Conservation (phyloP, 2,888 invertebrate species). For the Heteromurus nitidus region DNA sequence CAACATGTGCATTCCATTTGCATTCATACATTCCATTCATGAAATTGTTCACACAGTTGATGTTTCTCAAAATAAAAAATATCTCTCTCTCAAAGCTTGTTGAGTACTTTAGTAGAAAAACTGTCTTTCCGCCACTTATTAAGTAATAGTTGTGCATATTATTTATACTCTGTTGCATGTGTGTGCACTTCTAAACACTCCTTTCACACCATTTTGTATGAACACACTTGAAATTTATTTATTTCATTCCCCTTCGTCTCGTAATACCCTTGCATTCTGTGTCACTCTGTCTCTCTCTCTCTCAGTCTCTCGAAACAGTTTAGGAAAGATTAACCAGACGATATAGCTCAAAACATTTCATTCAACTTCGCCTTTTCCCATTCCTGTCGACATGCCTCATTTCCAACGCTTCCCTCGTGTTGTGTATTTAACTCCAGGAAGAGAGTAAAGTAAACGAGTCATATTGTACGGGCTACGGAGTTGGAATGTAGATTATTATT, state of each 20-base stretch:
- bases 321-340: conserved; percentile 44
- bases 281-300: background rate
- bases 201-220: conserved; percentile 24
- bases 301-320: conserved; percentile 14
- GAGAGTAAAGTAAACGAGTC: background rate
- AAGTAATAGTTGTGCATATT: conserved; percentile 1
- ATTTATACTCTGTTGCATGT: background rate
- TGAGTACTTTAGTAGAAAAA: conserved; percentile 30
- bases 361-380: conserved; percentile 15
- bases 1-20: background rate
- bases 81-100: conserved; percentile 27
- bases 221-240: background rate
- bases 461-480: conserved; percentile 12
- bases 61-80: background rate
- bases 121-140: conserved; percentile 1
- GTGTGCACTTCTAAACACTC: background rate
- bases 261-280: no score
- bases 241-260: no score
- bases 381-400: conserved; percentile 40
- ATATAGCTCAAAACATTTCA: conserved; percentile 48
- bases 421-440: conserved; percentile 41
- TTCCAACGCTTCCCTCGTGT: background rate
- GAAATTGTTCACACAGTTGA: background rate
- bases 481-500: conserved; percentile 46
- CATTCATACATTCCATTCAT: conserved; percentile 23